Conservation (phyloP, 30 jellyfish, hydroid and myxozoan species). For the Cassiopea xamachana region DNA sequence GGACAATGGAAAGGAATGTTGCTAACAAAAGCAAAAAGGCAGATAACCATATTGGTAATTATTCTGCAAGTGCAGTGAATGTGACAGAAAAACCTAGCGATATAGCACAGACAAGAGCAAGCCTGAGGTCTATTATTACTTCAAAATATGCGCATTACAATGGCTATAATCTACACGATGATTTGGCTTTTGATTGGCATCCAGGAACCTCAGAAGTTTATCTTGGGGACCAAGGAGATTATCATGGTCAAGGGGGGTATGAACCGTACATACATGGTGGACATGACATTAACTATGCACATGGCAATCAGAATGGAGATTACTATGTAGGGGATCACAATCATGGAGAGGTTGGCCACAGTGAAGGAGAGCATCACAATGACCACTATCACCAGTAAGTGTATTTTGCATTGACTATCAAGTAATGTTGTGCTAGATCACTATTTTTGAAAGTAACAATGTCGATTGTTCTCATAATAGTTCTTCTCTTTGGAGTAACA, state of each 20-base stretch:
- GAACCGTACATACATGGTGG: constrained; percentile 28
- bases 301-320: constrained; percentile 55
- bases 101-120: not conserved
- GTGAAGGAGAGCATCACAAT: constrained; percentile 16
- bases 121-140: constrained; percentile 18
- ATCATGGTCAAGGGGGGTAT: constrained; percentile 57
- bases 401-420: not conserved
- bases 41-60: not conserved
- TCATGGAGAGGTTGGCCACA: constrained; percentile 27
- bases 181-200: constrained; percentile 48
- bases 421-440: no score
- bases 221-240: constrained; percentile 64
- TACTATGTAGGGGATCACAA: constrained; percentile 7
- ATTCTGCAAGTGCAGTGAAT: not conserved
- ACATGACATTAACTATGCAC: constrained; percentile 45
- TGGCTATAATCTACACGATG: constrained; percentile 57
- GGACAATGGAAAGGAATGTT: not conserved
- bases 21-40: not conserved
- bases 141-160: constrained; percentile 26
- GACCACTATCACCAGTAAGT: constrained; percentile 15
- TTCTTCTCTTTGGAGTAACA: no score
- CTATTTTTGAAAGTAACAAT: no score
- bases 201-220: constrained; percentile 59
- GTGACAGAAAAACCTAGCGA: not conserved
- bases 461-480: no score